Conservation (phyloP, 2,888 invertebrate species). For the Gerosis bhagava region DNA sequence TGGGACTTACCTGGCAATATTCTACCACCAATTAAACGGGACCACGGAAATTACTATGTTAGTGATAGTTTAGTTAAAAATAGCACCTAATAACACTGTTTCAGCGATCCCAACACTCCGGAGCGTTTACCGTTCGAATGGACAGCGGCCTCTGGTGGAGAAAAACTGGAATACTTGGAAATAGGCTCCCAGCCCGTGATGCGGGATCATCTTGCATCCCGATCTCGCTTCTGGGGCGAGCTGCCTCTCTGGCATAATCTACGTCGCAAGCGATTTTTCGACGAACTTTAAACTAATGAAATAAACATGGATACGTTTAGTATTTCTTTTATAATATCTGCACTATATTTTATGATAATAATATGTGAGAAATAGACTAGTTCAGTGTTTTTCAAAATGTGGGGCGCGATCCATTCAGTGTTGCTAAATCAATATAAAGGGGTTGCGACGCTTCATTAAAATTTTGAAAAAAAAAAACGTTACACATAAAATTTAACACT, state of each 20-base stretch:
- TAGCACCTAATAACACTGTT: not conserved
- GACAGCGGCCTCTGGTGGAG: slow-evolving; percentile 75
- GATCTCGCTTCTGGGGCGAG: slow-evolving; percentile 84
- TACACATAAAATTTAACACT: no score
- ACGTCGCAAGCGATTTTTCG: slow-evolving; percentile 11
- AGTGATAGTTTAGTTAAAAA: not conserved
- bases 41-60: not conserved
- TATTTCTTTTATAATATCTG: no score
- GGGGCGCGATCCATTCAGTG: no score
- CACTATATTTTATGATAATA: no score
- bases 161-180: slow-evolving; percentile 80
- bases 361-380: no score
- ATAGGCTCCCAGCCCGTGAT: slow-evolving; percentile 71
- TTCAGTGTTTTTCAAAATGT: no score
- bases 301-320: no score
- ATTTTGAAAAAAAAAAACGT: no score
- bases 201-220: slow-evolving; percentile 77
- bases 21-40: no score
- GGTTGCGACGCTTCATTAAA: no score
- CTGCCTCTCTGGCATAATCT: slow-evolving; percentile 73
- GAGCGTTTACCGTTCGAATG: slow-evolving; percentile 79
- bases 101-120: slow-evolving; percentile 84
- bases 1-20: no score
- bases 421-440: no score
- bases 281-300: slow-evolving; percentile 10